These are phyloP conservation scores for Lacerta agilis DNA, from an alignment of 2,797 vertebrate genomes.

Conservation along the genomic window DNA sequence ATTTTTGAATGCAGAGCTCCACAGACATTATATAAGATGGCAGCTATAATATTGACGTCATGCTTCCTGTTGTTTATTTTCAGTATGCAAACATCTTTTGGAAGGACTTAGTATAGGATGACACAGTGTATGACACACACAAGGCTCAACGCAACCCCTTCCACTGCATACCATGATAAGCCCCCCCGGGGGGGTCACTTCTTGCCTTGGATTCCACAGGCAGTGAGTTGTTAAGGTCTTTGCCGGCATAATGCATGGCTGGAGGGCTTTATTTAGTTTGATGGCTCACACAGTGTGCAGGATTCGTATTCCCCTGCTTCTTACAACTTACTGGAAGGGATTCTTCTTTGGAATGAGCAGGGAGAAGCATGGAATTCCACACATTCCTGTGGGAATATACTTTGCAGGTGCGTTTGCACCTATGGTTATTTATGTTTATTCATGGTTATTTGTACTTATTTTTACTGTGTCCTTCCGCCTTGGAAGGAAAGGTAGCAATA, in stretches of 20 bases:
- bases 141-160: background rate
- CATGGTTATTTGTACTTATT: no score
- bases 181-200: background rate
- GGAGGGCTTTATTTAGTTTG: background rate
- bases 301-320: background rate
- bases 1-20: background rate
- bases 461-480: no score
- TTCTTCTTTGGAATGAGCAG: background rate
- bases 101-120: background rate
- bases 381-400: no score
- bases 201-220: background rate
- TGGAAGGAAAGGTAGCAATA: no score
- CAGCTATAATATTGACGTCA: background rate
- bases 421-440: no score
- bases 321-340: background rate
- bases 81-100: background rate
- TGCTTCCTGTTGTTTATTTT: slow-evolving; percentile 23
- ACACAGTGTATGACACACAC: background rate
- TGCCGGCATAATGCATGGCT: background rate
- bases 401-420: no score
- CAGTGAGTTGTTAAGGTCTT: background rate
- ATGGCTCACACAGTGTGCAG: background rate
- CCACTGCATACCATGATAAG: background rate
- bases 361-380: background rate
- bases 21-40: background rate